phyloP scores from a whole-genome alignment of 2,888 invertebrate species.

The Panzeria rudis region DNA sequence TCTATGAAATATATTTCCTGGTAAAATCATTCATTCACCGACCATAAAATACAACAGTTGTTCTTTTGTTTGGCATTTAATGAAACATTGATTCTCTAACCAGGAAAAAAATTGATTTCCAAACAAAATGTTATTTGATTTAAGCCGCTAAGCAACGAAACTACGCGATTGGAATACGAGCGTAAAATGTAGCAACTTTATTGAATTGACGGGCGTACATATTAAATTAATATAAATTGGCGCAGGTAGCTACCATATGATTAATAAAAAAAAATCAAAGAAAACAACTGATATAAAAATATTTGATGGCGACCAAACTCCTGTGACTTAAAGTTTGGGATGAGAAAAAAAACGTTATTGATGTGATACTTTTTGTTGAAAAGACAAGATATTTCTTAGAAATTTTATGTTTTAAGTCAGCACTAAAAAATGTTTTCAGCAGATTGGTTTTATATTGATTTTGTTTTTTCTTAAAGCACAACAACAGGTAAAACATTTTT shows the following conservation, averaged over 20 bases:
- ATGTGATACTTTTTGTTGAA: conserved; percentile 56
- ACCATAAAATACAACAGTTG: conserved; percentile 43
- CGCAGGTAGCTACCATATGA: conserved; percentile 75
- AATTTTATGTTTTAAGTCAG: conserved; percentile 28
- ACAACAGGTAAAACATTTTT: conserved; percentile 55
- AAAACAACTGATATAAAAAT: conserved; percentile 9
- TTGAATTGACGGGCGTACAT: conserved; percentile 81
- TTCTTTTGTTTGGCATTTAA: conserved; percentile 25
- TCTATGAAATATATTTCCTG: conserved; percentile 75
- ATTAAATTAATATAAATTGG: conserved; percentile 80
- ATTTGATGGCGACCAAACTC: conserved; percentile 57
- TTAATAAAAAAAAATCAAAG: conserved; percentile 41
- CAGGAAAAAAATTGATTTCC: conserved; percentile 71
- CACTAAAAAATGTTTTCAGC: conserved; percentile 6
- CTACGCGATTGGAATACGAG: conserved; percentile 69
- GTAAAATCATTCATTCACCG: conserved; percentile 65
- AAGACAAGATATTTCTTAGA: conserved; percentile 58
- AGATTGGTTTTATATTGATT: conserved; percentile 4
- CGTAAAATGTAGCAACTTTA: conserved; percentile 83
- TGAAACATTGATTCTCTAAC: conserved; percentile 58
- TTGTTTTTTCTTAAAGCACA: not conserved
- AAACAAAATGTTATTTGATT: conserved; percentile 80
- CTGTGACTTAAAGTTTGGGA: conserved; percentile 38
- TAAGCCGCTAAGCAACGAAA: conserved; percentile 76
- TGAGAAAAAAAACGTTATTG: conserved; percentile 31